These are phyloP conservation scores for Drosophila pachea DNA, from an alignment of 1,140 invertebrate species.

Conservation along the genomic window DNA sequence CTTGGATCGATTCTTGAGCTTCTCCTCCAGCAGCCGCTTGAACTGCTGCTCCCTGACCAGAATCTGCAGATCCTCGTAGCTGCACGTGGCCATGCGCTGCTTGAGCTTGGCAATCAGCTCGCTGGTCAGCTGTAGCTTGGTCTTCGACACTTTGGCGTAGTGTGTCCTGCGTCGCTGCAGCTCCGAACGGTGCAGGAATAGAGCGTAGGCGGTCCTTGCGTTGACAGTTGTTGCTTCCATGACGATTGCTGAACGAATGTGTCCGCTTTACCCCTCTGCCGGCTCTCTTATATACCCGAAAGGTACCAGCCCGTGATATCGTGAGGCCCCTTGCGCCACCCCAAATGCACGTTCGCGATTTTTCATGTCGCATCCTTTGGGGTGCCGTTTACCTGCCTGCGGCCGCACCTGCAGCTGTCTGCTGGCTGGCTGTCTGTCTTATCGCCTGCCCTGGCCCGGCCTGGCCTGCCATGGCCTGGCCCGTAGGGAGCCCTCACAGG, in stretches of 20 bases:
- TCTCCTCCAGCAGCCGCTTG: conserved; percentile 41
- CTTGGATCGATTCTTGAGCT: conserved; percentile 48
- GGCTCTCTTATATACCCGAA: conserved; percentile 13
- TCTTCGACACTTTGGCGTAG: conserved; percentile 41
- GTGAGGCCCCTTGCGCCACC: background rate
- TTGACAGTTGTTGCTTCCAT: conserved; percentile 43
- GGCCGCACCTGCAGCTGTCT: conserved; percentile 19
- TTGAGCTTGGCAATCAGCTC: conserved; percentile 48
- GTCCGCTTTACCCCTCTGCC: background rate
- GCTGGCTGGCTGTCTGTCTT: background rate
- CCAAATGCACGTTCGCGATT: conserved; percentile 22
- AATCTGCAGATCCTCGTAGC: conserved; percentile 57
- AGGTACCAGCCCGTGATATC: no score
- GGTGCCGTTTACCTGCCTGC: conserved; percentile 23
- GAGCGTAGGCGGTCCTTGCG: conserved; percentile 47
- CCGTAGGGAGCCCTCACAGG: conserved; percentile 27
- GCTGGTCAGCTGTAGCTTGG: conserved; percentile 53
- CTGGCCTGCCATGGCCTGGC: no score
- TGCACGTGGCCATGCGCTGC: conserved; percentile 45
- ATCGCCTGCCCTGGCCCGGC: background rate
- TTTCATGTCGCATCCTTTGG: conserved; percentile 52
- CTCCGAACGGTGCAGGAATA: conserved; percentile 62
- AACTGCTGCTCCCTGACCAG: conserved; percentile 53
- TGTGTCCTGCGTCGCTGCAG: conserved; percentile 46
- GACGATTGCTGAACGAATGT: conserved; percentile 37